phyloP scores from a whole-genome alignment of 1,140 invertebrate genomes.

The Conus ventricosus region DNA sequence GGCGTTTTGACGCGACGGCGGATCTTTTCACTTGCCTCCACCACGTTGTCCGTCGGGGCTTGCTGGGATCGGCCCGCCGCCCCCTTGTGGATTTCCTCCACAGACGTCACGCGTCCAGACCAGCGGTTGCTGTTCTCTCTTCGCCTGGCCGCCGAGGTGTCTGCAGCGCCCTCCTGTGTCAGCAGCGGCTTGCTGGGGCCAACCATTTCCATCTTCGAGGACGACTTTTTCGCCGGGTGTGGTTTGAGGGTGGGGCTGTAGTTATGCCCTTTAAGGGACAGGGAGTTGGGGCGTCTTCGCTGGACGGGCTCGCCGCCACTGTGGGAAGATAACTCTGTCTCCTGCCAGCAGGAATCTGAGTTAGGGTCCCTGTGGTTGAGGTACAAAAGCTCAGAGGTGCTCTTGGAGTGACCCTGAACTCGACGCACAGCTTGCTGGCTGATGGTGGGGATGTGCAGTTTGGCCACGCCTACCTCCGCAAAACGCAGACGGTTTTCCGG shows the following conservation, averaged over 20 bases:
- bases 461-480: slow-evolving; percentile 64
- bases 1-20: slow-evolving; percentile 88
- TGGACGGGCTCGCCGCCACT: background rate
- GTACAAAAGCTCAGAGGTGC: slow-evolving; percentile 55
- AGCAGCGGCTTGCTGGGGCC: background rate
- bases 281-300: slow-evolving; percentile 59
- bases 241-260: slow-evolving; percentile 37
- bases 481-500: slow-evolving; percentile 49
- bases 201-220: background rate
- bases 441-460: slow-evolving; percentile 47
- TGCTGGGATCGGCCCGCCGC: slow-evolving; percentile 28
- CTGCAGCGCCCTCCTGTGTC: background rate
- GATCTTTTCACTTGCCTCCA: slow-evolving; percentile 79
- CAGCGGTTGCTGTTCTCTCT: background rate
- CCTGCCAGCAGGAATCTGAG: slow-evolving; percentile 48
- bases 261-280: slow-evolving; percentile 68
- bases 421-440: slow-evolving; percentile 47
- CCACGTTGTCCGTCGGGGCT: slow-evolving; percentile 55
- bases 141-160: background rate
- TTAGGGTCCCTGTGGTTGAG: slow-evolving; percentile 41
- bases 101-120: background rate
- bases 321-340: slow-evolving; percentile 37
- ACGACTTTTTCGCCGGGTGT: background rate
- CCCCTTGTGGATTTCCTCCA: slow-evolving; percentile 1
- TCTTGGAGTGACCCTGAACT: slow-evolving; percentile 56